Conservation (phyloP, 2,797 vertebrate species). For the Gallinago solitaria region DNA sequence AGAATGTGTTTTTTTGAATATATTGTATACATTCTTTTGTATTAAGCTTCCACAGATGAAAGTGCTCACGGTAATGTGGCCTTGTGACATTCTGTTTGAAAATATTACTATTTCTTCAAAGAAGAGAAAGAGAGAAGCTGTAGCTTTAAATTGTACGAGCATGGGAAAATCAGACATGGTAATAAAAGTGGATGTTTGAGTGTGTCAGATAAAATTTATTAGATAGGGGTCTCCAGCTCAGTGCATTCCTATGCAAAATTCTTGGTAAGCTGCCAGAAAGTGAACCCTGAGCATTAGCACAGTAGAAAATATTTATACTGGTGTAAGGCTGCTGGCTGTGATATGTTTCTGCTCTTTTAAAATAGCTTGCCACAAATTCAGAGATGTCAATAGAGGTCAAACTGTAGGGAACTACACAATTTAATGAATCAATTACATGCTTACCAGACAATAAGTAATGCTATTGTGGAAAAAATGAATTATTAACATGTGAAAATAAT, state of each 20-base stretch:
- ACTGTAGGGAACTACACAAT: slow-evolving; percentile 1
- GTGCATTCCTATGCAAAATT: slow-evolving; percentile 69
- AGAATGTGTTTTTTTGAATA: neutral
- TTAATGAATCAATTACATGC: slow-evolving; percentile 48
- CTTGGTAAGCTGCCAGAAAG: slow-evolving; percentile 69
- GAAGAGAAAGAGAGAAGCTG: slow-evolving; percentile 53
- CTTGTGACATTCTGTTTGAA: slow-evolving; percentile 54
- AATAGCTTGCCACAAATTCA: slow-evolving; percentile 47
- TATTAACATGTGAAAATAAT: slow-evolving; percentile 52
- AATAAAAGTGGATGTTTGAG: slow-evolving; percentile 64
- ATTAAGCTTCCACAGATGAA: slow-evolving; percentile 49
- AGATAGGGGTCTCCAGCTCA: slow-evolving; percentile 61
- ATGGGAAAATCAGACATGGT: slow-evolving; percentile 60
- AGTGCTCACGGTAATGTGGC: slow-evolving; percentile 37
- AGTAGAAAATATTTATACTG: slow-evolving; percentile 71
- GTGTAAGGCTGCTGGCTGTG: slow-evolving; percentile 48
- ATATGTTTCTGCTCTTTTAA: slow-evolving; percentile 66
- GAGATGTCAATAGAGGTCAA: slow-evolving; percentile 52
- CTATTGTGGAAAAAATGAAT: slow-evolving; percentile 13
- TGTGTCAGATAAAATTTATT: slow-evolving; percentile 75
- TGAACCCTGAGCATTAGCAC: slow-evolving; percentile 54
- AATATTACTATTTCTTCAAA: slow-evolving; percentile 51
- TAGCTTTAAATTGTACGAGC: slow-evolving; percentile 45
- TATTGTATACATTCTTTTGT: neutral
- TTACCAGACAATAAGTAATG: slow-evolving; percentile 30